Evolutionary conservation across 2,113 vertebrate species (phyloP), one percentile per base, ranked within the genome.

Genomic region (Gymnarchus niloticus): DNA sequence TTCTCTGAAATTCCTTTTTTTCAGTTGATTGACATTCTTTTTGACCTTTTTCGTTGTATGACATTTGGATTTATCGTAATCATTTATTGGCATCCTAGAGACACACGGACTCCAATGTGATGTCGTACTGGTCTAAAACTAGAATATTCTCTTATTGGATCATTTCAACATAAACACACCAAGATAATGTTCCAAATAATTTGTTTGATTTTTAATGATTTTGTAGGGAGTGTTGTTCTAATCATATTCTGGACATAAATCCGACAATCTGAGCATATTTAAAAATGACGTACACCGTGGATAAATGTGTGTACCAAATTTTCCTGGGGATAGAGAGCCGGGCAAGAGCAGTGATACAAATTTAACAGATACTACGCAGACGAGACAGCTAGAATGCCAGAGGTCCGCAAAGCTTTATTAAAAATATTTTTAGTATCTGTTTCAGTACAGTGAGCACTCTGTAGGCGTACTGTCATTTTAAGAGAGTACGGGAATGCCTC

Each of bases 401-500:
- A n/a, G n/a, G n/a, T n/a, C n/a, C n/a, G n/a, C 41, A 48, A 48
- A 19, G 44, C 44, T 23, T 46, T 48, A 21, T 61, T 23, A 21
- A 17, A 19, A 61, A 23, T n/a, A 61, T 61, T 61, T 19, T 21
- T 21, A 23, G 23, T 61, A 61, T 61, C 23, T 19, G 14, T 10
- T 61, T 37, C 8, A 48, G 23, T 46, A 78, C 19, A n/a, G 23
- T 78, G 52, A 14, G 52, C 14, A n/a, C 76, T 4, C 44, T 78
- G 76, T 48, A 78, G 44, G 8, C 51, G 23, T 56, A n/a, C 52
- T 80, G 76, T 80, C 52, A 23, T 59, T 85, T 59, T 85, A 59
- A 85, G 48, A 54, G 85, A 80, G 44, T 59, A 33, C 54, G 54
- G 76, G 85, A n/a, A 48, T 81, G 52, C 85, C 85, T 81, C 37